Percentiles rank a stretch among this genome's conserved stretches.
These are phyloP conservation scores for Muntiacus reevesi DNA, from an alignment of 2,113 vertebrate species.

Conservation along the genomic window DNA sequence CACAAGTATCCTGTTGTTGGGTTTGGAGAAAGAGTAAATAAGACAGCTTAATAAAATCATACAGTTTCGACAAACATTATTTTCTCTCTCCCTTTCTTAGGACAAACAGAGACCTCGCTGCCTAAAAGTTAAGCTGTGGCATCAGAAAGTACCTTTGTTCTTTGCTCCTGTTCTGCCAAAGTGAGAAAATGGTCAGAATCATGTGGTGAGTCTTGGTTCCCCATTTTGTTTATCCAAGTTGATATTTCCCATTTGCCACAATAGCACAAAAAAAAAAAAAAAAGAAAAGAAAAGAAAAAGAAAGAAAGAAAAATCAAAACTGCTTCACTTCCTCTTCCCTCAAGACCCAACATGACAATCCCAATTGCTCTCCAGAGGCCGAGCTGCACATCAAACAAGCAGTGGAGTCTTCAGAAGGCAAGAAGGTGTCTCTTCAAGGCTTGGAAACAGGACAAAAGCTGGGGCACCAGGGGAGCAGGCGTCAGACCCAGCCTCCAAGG, in stretches of 20 bases:
- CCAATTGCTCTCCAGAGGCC: not conserved
- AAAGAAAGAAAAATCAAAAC: not conserved
- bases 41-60: too few relatives aligned
- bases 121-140: too few relatives aligned
- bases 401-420: not conserved
- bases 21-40: too few relatives aligned
- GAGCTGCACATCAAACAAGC: not conserved
- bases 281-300: not conserved
- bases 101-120: too few relatives aligned
- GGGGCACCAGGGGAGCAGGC: rapidly evolving
- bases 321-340: not conserved
- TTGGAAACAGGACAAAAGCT: not conserved
- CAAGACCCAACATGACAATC: not conserved
- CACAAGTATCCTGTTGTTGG: too few relatives aligned
- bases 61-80: too few relatives aligned
- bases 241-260: not conserved
- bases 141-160: too few relatives aligned
- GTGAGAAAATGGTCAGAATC: too few relatives aligned
- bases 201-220: not conserved
- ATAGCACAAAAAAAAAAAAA: not conserved
- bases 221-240: not conserved
- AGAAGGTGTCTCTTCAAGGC: not conserved
- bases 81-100: too few relatives aligned
- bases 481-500: rapidly evolving
- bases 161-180: too few relatives aligned